phyloP scores from a whole-genome alignment of 2,888 invertebrate species.

The Plagodis pulveraria region DNA sequence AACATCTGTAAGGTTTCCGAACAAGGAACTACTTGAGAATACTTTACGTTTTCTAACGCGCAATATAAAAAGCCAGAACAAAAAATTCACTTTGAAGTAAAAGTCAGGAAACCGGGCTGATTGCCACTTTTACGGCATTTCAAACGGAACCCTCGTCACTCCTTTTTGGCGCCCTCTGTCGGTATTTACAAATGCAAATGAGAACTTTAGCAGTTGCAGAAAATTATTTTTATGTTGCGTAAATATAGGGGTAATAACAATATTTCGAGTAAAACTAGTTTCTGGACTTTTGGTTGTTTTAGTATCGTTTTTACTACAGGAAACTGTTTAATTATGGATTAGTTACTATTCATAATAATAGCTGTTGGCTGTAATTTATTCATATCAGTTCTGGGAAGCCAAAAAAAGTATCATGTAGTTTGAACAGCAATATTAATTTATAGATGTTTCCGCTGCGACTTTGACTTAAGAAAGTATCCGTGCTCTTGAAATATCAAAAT shows the following conservation, averaged over 20 bases:
- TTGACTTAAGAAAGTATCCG: no score
- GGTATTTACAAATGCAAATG: conserved; percentile 67
- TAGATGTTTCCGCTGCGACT: no score
- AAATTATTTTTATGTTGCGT: conserved; percentile 41
- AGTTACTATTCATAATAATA: no score
- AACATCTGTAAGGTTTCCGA: conserved; percentile 43
- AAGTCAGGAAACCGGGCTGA: conserved; percentile 70
- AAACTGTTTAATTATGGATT: no score
- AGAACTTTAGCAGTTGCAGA: conserved; percentile 40
- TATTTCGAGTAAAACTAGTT: neutral
- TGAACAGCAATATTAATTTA: no score
- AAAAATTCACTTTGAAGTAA: conserved; percentile 69
- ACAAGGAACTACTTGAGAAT: conserved; percentile 52
- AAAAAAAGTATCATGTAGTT: no score
- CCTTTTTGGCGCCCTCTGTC: conserved; percentile 63
- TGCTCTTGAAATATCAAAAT: no score
- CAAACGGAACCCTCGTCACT: conserved; percentile 72
- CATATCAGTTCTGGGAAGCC: no score
- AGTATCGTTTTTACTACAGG: no score
- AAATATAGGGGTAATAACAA: conserved; percentile 27
- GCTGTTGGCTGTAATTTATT: no score
- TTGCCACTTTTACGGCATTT: conserved; percentile 74
- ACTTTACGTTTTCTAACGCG: conserved; percentile 51
- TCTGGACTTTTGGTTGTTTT: neutral
- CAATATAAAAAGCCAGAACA: conserved; percentile 57